Evolutionary conservation across 35 echinoderm and acorn worm species (phyloP).

Genomic region (Eucidaris tribuloides): DNA sequence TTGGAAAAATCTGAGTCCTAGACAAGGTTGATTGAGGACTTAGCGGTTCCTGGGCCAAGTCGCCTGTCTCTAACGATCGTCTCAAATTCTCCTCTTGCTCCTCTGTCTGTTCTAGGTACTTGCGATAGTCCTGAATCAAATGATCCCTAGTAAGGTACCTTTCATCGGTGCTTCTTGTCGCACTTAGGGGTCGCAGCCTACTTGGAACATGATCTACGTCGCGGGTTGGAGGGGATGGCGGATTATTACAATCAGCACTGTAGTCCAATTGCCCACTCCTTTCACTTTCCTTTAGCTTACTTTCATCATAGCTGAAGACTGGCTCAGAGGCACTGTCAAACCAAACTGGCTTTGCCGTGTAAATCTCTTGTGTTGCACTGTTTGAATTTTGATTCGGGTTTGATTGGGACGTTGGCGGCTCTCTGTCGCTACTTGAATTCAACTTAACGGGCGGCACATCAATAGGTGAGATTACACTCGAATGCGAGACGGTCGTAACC

Average conservation of each 20-base stretch:
- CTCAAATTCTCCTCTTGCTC: conserved; percentile 7
- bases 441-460: conserved; percentile 14
- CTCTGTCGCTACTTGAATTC: neutral
- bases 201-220: neutral
- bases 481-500: too few species aligned
- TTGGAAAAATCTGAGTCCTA: neutral
- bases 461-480: neutral
- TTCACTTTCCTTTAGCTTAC: neutral
- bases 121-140: conserved; percentile 9
- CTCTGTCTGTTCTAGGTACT: neutral
- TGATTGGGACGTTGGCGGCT: neutral
- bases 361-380: neutral
- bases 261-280: too few species aligned
- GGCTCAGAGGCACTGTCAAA: neutral
- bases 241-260: neutral
- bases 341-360: neutral
- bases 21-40: neutral
- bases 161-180: neutral
- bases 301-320: neutral
- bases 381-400: conserved; percentile 11
- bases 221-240: conserved; percentile 2
- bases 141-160: neutral
- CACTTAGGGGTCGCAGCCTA: neutral
- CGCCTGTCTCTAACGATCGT: neutral
- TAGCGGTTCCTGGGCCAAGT: neutral